Percentiles rank a stretch among this genome's conserved stretches.
phyloP scores from a whole-genome alignment of 2,113 vertebrate species.

The Pterocles orientalis region DNA sequence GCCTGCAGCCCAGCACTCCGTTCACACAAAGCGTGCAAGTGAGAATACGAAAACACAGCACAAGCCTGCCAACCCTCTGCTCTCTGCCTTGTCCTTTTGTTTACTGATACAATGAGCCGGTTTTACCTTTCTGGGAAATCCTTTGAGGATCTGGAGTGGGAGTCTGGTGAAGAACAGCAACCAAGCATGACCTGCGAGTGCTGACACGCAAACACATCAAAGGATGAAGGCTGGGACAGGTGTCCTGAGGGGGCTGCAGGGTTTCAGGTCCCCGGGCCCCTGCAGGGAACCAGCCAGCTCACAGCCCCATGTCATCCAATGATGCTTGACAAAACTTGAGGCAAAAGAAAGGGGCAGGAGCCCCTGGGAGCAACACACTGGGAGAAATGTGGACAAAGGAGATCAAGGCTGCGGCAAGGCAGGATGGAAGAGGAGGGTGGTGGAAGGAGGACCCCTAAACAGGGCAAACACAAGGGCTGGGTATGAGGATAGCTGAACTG shows the following conservation, averaged over 20 bases:
- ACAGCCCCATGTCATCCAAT: fast-evolving
- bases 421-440: neutral
- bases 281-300: neutral
- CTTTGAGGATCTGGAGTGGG: neutral
- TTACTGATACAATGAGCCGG: neutral
- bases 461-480: neutral
- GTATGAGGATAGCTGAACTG: neutral
- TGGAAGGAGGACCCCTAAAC: neutral
- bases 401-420: neutral
- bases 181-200: fast-evolving
- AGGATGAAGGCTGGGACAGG: neutral
- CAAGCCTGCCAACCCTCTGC: neutral
- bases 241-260: fast-evolving
- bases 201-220: neutral
- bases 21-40: fast-evolving
- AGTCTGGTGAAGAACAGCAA: neutral
- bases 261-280: neutral
- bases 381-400: neutral
- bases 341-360: neutral
- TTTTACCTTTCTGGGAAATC: neutral
- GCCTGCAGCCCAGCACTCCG: neutral
- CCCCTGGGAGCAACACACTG: fast-evolving
- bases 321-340: neutral
- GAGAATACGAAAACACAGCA: neutral
- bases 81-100: neutral